phyloP scores from a whole-genome alignment of 1,140 invertebrate species.

The Musca vetustissima region DNA sequence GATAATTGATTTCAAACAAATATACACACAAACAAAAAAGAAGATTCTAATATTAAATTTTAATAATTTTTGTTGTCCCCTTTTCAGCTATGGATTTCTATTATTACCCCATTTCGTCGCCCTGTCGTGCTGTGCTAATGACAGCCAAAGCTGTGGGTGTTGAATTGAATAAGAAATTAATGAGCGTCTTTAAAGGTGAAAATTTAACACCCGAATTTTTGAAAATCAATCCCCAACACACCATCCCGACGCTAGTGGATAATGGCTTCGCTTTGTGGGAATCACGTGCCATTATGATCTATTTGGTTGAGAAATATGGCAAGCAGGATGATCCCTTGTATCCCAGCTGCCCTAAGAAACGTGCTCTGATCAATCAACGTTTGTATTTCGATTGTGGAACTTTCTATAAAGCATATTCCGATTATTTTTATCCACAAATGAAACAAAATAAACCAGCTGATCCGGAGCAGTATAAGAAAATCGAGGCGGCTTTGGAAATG shows the following conservation, averaged over 20 bases:
- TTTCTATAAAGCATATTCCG: slow-evolving; percentile 63
- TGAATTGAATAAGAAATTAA: slow-evolving; percentile 68
- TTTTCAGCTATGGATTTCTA: slow-evolving; percentile 58
- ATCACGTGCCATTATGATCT: slow-evolving; percentile 72
- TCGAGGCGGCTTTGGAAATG: slow-evolving; percentile 64
- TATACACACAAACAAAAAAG: too few relatives aligned
- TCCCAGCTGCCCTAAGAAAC: slow-evolving; percentile 65
- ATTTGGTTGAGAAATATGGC: slow-evolving; percentile 68
- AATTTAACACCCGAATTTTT: slow-evolving; percentile 71
- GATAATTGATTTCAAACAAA: too few relatives aligned
- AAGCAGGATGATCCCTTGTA: slow-evolving; percentile 66
- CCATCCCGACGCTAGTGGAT: slow-evolving; percentile 69
- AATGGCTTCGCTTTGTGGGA: slow-evolving; percentile 67
- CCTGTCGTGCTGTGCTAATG: slow-evolving; percentile 69
- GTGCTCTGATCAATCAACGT: slow-evolving; percentile 71
- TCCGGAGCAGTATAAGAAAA: slow-evolving; percentile 64
- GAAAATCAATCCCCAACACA: slow-evolving; percentile 63
- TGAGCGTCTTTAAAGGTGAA: slow-evolving; percentile 65
- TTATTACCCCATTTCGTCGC: slow-evolving; percentile 68
- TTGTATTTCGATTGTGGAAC: slow-evolving; percentile 72
- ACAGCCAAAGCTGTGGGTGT: slow-evolving; percentile 69
- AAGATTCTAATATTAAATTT: too few relatives aligned
- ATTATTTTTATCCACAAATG: slow-evolving; percentile 67
- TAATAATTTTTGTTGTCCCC: too few relatives aligned
- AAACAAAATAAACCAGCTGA: slow-evolving; percentile 65